Percentiles rank a stretch among this genome's conserved stretches.
Conservation (phyloP, 2,888 invertebrate species). For the Cephalotes varians region DNA sequence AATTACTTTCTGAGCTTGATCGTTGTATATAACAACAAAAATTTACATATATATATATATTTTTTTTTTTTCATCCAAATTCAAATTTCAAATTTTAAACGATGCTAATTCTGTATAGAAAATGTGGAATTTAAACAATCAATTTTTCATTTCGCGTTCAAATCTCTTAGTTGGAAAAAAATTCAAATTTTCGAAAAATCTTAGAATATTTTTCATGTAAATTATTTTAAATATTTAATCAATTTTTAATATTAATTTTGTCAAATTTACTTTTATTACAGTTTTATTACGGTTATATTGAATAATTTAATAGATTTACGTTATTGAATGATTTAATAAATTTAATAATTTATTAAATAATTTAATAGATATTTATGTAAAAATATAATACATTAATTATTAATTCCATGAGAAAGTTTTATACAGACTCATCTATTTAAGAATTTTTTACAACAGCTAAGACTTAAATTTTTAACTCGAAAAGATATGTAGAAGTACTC, state of each 20-base stretch:
- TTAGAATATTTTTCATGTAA: not conserved
- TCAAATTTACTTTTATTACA: conserved; percentile 1
- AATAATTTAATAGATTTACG: not conserved
- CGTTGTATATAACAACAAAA: not conserved
- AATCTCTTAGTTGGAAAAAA: not conserved
- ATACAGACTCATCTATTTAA: not conserved
- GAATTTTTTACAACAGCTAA: not conserved
- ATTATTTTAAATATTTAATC: not conserved
- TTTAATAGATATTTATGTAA: not conserved
- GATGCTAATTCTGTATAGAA: not conserved
- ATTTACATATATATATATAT: not conserved
- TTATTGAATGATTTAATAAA: not conserved
- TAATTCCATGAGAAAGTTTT: not conserved
- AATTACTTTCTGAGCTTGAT: conserved; percentile 1
- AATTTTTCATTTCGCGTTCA: not conserved
- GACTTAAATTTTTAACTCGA: not conserved
- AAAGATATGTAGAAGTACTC: conserved; percentile 57
- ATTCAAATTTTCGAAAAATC: not conserved
- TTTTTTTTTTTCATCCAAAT: too few species aligned
- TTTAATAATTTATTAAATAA: not conserved
- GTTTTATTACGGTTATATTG: not conserved
- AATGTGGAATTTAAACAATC: not conserved
- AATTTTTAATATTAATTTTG: not conserved
- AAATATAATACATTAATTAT: too few species aligned
- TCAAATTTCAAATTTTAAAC: not conserved